Percentiles rank a stretch among this genome's conserved stretches.
Conservation (phyloP, 2,888 invertebrate genomes). For the Limulus polyphemus region DNA sequence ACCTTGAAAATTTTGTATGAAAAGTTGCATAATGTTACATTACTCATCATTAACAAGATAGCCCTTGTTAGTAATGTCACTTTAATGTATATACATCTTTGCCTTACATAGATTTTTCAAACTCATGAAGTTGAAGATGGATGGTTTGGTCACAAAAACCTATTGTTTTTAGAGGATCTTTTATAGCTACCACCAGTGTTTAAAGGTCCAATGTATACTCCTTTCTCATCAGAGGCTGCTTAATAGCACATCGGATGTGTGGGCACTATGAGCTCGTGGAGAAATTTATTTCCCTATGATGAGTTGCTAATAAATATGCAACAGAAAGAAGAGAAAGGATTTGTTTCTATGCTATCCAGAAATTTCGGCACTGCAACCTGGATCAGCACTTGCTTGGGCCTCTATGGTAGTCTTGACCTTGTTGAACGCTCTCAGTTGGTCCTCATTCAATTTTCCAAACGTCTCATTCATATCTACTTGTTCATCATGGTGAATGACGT, state of each 20-base stretch:
- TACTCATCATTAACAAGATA: constrained; percentile 5
- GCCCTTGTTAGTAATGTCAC: constrained; percentile 7
- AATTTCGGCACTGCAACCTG: too few relatives aligned
- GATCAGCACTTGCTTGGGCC: too few relatives aligned
- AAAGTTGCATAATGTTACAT: constrained; percentile 1
- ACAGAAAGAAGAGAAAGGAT: not conserved
- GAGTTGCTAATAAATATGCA: not conserved
- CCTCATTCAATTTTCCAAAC: too few relatives aligned
- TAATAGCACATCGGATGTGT: too few relatives aligned
- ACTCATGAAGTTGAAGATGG: constrained; percentile 7
- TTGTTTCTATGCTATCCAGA: not conserved
- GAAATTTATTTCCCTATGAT: not conserved
- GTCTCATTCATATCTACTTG: too few relatives aligned
- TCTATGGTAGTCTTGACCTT: too few relatives aligned
- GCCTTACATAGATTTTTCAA: constrained; percentile 8
- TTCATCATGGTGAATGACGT: too few relatives aligned
- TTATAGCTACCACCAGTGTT: constrained; percentile 11
- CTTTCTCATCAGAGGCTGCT: too few relatives aligned
- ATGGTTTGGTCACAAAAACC: constrained; percentile 10
- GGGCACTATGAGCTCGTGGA: too few relatives aligned
- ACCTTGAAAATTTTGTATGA: not conserved
- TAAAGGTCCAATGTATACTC: constrained; percentile 2
- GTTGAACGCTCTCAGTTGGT: too few relatives aligned
- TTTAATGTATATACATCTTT: constrained; percentile 8
- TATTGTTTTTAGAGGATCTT: constrained; percentile 9